phyloP scores from a whole-genome alignment of 2,113 vertebrate genomes.

The Neogale vison region DNA sequence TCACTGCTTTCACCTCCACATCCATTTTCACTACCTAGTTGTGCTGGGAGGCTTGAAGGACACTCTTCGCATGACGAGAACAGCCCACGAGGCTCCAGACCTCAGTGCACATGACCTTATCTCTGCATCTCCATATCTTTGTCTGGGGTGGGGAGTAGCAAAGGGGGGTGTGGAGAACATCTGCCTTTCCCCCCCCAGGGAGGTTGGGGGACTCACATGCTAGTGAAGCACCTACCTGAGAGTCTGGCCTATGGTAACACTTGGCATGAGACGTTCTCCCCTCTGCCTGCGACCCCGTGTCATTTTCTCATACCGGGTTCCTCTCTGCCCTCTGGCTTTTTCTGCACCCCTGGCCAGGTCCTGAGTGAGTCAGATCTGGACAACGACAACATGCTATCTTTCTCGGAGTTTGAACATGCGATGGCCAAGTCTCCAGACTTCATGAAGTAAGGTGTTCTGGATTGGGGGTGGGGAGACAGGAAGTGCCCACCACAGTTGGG shows the following conservation, averaged over 20 bases:
- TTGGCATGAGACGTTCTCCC: rapidly evolving
- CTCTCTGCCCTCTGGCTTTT: background rate
- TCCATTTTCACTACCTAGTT: background rate
- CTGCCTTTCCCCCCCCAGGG: background rate
- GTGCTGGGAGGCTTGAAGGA: background rate
- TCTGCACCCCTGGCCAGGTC: conserved; percentile 29
- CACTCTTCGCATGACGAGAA: background rate
- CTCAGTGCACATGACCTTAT: background rate
- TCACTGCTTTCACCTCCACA: background rate
- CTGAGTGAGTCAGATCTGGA: conserved; percentile 76
- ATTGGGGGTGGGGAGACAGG: no score
- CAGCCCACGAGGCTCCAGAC: background rate
- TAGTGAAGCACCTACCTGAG: background rate
- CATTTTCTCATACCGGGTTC: background rate
- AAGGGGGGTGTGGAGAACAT: rapidly evolving
- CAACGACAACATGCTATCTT: conserved; percentile 80
- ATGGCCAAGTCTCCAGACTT: conserved; percentile 80
- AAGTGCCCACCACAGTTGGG: background rate
- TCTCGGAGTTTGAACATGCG: conserved; percentile 76
- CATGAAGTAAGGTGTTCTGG: conserved; percentile 73
- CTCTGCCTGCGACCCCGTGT: rapidly evolving
- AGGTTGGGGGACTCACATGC: background rate
- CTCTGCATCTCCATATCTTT: background rate
- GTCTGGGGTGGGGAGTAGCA: background rate
- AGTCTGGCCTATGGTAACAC: background rate